These are phyloP conservation scores for Actenoides lindsayi DNA, from an alignment of 2,113 vertebrate species.

Conservation along the genomic window DNA sequence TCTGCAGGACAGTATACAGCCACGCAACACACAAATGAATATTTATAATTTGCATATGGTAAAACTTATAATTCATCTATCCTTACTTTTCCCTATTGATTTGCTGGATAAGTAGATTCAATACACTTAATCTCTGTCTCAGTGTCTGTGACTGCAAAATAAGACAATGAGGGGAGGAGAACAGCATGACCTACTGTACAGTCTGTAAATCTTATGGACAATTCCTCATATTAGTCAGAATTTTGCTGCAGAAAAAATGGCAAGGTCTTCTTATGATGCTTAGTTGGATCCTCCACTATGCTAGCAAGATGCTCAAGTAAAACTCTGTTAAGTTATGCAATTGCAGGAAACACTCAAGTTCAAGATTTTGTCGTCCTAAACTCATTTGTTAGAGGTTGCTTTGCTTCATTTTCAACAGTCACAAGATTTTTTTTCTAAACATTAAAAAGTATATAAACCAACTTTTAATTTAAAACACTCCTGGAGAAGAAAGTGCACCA, in stretches of 20 bases:
- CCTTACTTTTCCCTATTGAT: background rate
- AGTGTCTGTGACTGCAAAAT: background rate
- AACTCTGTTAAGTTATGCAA: background rate
- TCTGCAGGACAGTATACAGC: background rate
- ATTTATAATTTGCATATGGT: background rate
- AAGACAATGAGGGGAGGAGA: background rate
- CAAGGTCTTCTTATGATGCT: background rate
- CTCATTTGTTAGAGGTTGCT: background rate
- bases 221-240: background rate
- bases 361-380: background rate
- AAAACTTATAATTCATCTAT: background rate
- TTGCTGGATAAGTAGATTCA: background rate
- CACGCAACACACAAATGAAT: background rate
- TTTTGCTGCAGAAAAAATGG: background rate
- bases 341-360: background rate
- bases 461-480: conserved; percentile 78
- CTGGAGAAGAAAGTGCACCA: conserved; percentile 44
- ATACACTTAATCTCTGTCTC: background rate
- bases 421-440: conserved; percentile 41
- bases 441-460: conserved; percentile 51
- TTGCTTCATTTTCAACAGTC: conserved; percentile 18
- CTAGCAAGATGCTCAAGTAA: background rate
- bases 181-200: background rate
- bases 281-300: background rate
- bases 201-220: background rate